Conservation (phyloP, 2,797 vertebrate species). For the Periparus ater region DNA sequence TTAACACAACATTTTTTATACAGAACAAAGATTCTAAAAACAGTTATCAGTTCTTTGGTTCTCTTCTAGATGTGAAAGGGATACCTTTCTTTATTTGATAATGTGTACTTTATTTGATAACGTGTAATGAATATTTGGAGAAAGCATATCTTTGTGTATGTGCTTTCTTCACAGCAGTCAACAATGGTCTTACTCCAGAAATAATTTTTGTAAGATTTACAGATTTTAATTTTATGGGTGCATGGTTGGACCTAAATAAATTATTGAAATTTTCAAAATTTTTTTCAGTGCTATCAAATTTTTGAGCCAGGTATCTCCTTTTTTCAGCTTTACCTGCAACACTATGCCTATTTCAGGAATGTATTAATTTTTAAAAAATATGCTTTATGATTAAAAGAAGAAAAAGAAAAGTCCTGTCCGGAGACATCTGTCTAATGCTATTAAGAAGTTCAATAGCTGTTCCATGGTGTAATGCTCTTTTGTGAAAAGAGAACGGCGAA, state of each 20-base stretch:
- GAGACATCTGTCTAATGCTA: not conserved
- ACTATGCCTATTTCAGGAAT: not conserved
- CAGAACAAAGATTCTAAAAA: not conserved
- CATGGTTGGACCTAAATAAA: not conserved
- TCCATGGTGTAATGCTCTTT: not conserved
- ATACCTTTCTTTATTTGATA: not conserved
- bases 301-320: not conserved
- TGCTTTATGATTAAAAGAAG: not conserved
- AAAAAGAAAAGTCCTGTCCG: rapidly evolving
- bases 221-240: not conserved
- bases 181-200: not conserved
- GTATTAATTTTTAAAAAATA: not conserved
- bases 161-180: not conserved
- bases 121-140: not conserved
- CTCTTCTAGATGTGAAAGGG: not conserved
- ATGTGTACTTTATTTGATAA: not conserved
- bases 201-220: not conserved
- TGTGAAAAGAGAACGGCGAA: not conserved
- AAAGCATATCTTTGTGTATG: not conserved
- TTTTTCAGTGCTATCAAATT: not conserved
- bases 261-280: not conserved
- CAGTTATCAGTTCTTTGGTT: not conserved
- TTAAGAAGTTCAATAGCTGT: not conserved
- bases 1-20: not conserved
- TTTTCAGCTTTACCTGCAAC: not conserved